phyloP scores from a whole-genome alignment of 2,797 vertebrate genomes.

The Stomatorhinus walkeri region DNA sequence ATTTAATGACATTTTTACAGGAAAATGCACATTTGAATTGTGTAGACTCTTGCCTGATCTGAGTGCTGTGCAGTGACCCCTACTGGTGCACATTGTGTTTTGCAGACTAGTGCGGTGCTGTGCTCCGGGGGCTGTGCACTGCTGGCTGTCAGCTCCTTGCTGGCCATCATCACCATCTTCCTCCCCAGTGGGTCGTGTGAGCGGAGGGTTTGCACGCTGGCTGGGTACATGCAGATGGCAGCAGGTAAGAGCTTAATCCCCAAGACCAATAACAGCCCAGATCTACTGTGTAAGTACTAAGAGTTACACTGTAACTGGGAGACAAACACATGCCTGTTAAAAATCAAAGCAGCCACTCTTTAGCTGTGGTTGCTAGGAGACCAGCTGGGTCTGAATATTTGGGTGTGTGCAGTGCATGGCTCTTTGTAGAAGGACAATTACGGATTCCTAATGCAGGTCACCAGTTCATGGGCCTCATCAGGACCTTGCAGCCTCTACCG shows the following conservation, averaged over 20 bases:
- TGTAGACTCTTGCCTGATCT: background rate
- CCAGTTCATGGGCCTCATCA: constrained; percentile 55
- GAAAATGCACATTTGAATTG: background rate
- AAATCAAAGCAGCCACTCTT: constrained; percentile 35
- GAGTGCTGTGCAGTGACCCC: constrained; percentile 9
- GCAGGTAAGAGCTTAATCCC: constrained; percentile 60
- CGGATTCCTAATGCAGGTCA: constrained; percentile 59
- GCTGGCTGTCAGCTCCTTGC: constrained; percentile 78
- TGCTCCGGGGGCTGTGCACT: constrained; percentile 81
- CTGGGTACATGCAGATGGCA: constrained; percentile 89
- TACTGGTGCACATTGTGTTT: constrained; percentile 27
- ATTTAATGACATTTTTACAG: background rate
- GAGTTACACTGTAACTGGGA: background rate
- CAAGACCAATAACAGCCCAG: background rate
- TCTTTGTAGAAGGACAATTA: constrained; percentile 59
- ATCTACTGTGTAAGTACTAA: constrained; percentile 26
- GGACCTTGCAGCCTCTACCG: background rate
- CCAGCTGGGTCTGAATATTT: constrained; percentile 33
- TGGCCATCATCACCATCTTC: constrained; percentile 83
- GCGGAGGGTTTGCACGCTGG: constrained; percentile 78
- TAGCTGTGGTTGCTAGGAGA: constrained; percentile 58
- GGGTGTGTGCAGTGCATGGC: constrained; percentile 34
- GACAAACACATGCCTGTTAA: constrained; percentile 32
- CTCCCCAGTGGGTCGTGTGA: constrained; percentile 81
- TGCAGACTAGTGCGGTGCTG: constrained; percentile 83